Percentiles rank a stretch among this genome's conserved stretches.
phyloP scores from a whole-genome alignment of 2,797 vertebrate genomes.

The Phrynocephalus forsythii region DNA sequence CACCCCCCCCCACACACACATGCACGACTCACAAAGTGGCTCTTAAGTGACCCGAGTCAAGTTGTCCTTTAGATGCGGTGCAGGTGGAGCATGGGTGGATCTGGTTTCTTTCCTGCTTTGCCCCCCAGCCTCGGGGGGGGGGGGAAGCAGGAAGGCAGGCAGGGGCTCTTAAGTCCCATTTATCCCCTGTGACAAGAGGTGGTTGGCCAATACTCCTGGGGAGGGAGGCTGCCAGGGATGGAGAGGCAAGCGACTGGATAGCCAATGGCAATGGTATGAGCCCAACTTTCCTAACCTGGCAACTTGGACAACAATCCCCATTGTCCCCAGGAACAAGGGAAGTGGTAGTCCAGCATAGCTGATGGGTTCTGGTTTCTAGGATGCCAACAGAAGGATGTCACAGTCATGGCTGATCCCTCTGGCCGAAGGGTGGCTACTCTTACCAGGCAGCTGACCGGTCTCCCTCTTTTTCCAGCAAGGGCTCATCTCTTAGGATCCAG shows the following conservation, averaged over 20 bases:
- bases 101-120: background rate
- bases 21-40: constrained; percentile 50
- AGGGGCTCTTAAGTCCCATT: no score
- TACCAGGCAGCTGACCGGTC: no score
- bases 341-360: background rate
- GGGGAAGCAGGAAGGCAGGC: no score
- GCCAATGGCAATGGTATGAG: background rate
- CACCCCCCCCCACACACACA: constrained; percentile 9
- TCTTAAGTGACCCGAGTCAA: constrained; percentile 62
- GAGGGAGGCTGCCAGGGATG: background rate
- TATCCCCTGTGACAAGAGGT: background rate
- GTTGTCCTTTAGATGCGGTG: constrained; percentile 45
- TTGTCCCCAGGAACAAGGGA: background rate
- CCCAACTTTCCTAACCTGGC: background rate
- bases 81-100: background rate
- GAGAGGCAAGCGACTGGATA: background rate
- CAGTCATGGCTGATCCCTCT: background rate
- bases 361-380: background rate
- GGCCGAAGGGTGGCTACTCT: background rate
- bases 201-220: background rate
- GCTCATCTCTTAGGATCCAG: background rate
- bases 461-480: background rate
- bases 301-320: no score
- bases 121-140: background rate
- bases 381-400: background rate